These are phyloP conservation scores for Toxonevra muliebris DNA, from an alignment of 2,888 invertebrate species.

Conservation along the genomic window DNA sequence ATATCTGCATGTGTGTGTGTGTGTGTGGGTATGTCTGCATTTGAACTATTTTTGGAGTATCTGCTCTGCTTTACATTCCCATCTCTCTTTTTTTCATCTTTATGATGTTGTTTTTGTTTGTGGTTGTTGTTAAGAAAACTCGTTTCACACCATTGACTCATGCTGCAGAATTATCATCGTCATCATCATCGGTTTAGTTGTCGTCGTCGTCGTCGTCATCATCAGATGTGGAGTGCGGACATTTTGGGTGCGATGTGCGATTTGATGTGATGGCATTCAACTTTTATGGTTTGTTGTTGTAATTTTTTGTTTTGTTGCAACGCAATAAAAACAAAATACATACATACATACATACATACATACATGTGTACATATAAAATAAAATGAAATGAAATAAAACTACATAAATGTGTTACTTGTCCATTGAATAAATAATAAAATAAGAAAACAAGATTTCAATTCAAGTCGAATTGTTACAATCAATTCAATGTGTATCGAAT, in stretches of 20 bases:
- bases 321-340: background rate
- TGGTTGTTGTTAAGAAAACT: background rate
- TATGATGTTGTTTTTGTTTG: background rate
- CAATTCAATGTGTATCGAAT: no score
- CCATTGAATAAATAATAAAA: constrained; percentile 37
- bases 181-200: no score
- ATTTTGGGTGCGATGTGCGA: background rate
- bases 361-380: constrained; percentile 20
- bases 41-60: constrained; percentile 1
- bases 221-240: background rate
- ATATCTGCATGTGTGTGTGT: background rate
- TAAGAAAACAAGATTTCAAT: constrained; percentile 3
- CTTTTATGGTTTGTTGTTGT: constrained; percentile 27
- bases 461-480: background rate
- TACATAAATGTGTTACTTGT: constrained; percentile 38
- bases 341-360: constrained; percentile 18
- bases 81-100: background rate
- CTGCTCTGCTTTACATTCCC: background rate
- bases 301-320: constrained; percentile 9
- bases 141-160: constrained; percentile 12
- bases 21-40: background rate
- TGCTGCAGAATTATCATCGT: no score
- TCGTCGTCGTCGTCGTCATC: background rate
- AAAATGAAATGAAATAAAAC: constrained; percentile 33
- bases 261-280: constrained; percentile 34